phyloP scores from a whole-genome alignment of 2,888 invertebrate genomes.

The Cyrtodaria siliqua region DNA sequence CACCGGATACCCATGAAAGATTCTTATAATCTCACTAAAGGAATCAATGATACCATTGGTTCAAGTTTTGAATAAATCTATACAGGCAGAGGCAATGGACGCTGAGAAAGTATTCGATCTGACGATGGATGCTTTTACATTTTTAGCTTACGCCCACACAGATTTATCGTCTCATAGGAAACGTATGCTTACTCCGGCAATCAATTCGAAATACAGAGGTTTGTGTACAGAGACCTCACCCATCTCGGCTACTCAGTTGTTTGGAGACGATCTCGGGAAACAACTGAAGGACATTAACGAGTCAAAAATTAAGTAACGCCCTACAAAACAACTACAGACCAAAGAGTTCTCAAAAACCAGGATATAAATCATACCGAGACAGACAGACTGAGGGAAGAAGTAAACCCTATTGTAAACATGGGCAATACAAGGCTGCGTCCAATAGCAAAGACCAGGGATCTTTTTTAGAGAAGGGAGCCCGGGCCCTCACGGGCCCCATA shows the following conservation, averaged over 20 bases:
- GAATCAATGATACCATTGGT: constrained; percentile 18
- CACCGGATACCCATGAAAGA: too few relatives aligned
- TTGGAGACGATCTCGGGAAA: constrained; percentile 15
- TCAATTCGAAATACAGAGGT: neutral
- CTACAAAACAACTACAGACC: neutral
- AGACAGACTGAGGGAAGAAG: too few relatives aligned
- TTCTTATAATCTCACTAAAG: too few relatives aligned
- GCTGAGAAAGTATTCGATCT: constrained; percentile 8
- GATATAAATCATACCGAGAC: too few relatives aligned
- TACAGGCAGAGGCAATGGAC: neutral
- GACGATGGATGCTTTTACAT: constrained; percentile 7
- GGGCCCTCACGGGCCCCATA: too few relatives aligned
- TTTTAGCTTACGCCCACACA: constrained; percentile 3
- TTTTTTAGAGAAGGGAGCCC: too few relatives aligned
- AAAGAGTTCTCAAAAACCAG: too few relatives aligned
- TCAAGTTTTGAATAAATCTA: constrained; percentile 18
- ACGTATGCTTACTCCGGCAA: neutral
- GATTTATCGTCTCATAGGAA: constrained; percentile 1
- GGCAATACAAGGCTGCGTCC: too few relatives aligned
- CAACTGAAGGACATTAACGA: constrained; percentile 17
- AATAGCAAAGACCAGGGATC: too few relatives aligned
- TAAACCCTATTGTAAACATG: too few relatives aligned
- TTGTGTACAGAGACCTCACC: neutral
- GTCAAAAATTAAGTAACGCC: neutral
- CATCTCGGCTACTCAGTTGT: neutral